Evolutionary conservation across 2,113 vertebrate genomes (phyloP).

Genomic region (Erythrolamprus reginae): DNA sequence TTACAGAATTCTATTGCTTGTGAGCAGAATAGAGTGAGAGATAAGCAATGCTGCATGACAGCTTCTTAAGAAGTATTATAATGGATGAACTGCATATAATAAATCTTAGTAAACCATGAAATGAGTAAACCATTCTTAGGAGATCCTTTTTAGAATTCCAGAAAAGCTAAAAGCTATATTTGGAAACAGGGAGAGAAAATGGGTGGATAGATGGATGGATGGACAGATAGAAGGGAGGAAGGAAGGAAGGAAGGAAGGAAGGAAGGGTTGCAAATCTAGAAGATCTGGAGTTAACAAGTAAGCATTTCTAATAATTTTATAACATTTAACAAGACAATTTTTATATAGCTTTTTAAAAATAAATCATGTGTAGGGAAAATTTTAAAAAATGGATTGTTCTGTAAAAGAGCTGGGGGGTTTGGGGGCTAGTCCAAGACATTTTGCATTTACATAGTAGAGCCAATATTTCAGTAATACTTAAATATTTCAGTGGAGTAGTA

Average conservation of each 20-base stretch:
- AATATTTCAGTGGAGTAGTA: not conserved
- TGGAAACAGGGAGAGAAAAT: not conserved
- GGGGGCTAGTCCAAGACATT: not conserved
- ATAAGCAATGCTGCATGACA: not conserved
- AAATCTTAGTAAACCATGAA: conserved; percentile 24
- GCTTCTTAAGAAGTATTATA: conserved; percentile 25
- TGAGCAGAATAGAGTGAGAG: conserved; percentile 1
- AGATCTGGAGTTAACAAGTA: not conserved
- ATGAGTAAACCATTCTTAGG: not conserved
- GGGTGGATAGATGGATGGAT: no score
- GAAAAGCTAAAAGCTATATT: not conserved
- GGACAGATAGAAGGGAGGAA: no score
- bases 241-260: not conserved
- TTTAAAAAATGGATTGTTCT: not conserved
- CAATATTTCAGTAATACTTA: not conserved
- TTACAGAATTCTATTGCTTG: conserved; percentile 27
- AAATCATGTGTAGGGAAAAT: not conserved
- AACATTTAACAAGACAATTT: not conserved
- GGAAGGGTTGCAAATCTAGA: not conserved
- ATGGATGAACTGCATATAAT: conserved; percentile 10
- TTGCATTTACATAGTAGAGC: not conserved
- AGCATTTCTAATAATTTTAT: not conserved
- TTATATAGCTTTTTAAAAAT: not conserved
- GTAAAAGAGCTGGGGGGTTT: not conserved
- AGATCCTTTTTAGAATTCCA: not conserved